Base-by-base conservation (phyloP, 2,113 vertebrate species). In the Hoplias malabaricus region DNA sequence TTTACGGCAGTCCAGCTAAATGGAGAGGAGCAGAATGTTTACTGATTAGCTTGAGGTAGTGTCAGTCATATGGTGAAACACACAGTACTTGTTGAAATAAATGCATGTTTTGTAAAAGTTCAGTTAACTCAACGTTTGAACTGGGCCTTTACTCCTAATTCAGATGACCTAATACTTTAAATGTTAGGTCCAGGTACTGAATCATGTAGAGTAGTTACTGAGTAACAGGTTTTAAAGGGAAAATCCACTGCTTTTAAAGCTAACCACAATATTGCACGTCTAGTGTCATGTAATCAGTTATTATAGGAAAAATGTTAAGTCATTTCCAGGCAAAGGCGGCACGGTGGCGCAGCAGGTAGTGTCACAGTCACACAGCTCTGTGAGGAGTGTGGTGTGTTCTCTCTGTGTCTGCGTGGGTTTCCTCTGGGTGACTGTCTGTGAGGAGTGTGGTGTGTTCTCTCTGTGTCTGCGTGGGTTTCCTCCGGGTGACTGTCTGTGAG, bases 1-100 rank as follows among this genome's bases (percentile, higher is more conserved):
- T 79, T 82, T 78, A 75, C 71, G 46, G 73, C 75, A 75, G 69
- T 43, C 33, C 61, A 79, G 73, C 73, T 56, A 29, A 74, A 71
- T 69, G 25, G 27, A 76, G 77, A 79, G 61, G 57, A 75, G 67
- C 59, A 23, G 46, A 73, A 73, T 53, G 59, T 56, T 62, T 71
- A 53, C 72, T 62, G 54, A 69, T 59, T 63, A 63, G 42, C 56
- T 62, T 61, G 8, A 27, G 38, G 46, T n/a, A 19, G 10, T 48
- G 6, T n/a, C 19, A 5, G 46, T n/a, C n/a, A 53, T 59, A 25
- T 73, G 43, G 57, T 73, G 43, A 61, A 21, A 59, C 36, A 19
- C 42, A 34, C 38, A 73, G 38, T 33, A 43, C 19, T n/a, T 72
- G 8, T 7, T 16, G 14, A 23, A 2, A 3, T 53, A 19, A 48